phyloP scores from a whole-genome alignment of 2,797 vertebrate species.

The Anguilla pacifica region DNA sequence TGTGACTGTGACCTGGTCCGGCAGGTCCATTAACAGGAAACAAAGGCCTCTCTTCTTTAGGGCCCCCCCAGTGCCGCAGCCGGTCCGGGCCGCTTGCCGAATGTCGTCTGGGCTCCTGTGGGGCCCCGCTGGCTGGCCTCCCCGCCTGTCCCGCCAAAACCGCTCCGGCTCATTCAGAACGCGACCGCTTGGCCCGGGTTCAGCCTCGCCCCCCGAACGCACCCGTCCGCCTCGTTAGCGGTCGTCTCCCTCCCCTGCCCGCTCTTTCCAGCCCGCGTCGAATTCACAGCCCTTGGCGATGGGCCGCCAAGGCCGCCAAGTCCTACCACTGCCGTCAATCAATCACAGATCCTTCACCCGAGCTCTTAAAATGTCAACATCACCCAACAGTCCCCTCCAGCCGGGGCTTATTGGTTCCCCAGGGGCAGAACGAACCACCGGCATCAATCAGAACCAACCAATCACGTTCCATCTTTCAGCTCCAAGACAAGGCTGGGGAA shows the following conservation, averaged over 20 bases:
- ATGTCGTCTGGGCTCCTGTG: background rate
- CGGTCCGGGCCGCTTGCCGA: background rate
- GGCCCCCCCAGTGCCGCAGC: background rate
- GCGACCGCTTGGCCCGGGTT: background rate
- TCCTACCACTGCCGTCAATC: background rate
- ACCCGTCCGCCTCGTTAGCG: background rate
- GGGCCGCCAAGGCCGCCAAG: background rate
- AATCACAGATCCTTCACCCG: background rate
- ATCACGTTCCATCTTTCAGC: background rate
- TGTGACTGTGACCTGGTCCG: background rate
- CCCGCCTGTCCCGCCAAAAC: background rate
- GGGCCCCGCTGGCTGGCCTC: background rate
- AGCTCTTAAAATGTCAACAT: background rate
- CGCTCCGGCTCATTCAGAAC: background rate
- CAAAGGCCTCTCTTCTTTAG: background rate
- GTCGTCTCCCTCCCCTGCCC: background rate
- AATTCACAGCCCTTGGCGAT: background rate
- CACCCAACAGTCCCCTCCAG: background rate
- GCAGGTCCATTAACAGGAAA: background rate
- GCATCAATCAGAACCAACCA: background rate
- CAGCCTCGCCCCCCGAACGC: background rate
- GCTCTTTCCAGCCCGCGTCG: background rate
- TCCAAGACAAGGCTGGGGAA: background rate
- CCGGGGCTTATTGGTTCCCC: background rate
- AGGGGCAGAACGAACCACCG: background rate